phyloP scores from a whole-genome alignment of 2,113 vertebrate species.

The Okapia johnstoni region DNA sequence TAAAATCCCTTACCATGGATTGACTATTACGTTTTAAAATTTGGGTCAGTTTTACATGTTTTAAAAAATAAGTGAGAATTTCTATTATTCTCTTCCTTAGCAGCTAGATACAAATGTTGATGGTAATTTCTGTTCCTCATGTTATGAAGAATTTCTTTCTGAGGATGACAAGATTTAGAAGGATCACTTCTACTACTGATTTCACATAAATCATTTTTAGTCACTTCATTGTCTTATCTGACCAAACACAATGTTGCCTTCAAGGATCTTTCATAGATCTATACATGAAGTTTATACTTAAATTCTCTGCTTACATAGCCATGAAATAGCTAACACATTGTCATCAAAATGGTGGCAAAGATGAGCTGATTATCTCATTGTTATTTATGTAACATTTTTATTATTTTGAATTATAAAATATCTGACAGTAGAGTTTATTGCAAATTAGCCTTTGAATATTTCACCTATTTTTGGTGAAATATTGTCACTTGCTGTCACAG shows the following conservation, averaged over 20 bases:
- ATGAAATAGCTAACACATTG: constrained; percentile 50
- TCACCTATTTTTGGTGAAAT: background rate
- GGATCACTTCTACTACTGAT: constrained; percentile 52
- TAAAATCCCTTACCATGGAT: constrained; percentile 2
- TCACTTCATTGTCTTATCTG: constrained; percentile 31
- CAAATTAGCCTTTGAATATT: background rate
- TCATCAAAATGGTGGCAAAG: constrained; percentile 48
- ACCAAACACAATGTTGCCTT: background rate
- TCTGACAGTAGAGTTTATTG: constrained; percentile 24
- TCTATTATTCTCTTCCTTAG: background rate
- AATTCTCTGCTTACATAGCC: background rate
- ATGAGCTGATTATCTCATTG: constrained; percentile 9
- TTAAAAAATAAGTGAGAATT: constrained; percentile 60
- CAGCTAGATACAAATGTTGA: constrained; percentile 49
- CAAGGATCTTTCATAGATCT: constrained; percentile 21
- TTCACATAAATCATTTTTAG: constrained; percentile 67
- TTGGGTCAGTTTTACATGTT: constrained; percentile 45
- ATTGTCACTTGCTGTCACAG: constrained; percentile 34
- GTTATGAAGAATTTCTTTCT: constrained; percentile 73
- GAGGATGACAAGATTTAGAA: constrained; percentile 71
- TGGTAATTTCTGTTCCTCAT: constrained; percentile 67
- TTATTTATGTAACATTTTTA: constrained; percentile 47
- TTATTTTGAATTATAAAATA: constrained; percentile 58
- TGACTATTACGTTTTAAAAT: constrained; percentile 33
- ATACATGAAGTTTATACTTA: constrained; percentile 22